Evolutionary conservation across 1,140 invertebrate genomes (phyloP).

Genomic region (Drosophila burlai): DNA sequence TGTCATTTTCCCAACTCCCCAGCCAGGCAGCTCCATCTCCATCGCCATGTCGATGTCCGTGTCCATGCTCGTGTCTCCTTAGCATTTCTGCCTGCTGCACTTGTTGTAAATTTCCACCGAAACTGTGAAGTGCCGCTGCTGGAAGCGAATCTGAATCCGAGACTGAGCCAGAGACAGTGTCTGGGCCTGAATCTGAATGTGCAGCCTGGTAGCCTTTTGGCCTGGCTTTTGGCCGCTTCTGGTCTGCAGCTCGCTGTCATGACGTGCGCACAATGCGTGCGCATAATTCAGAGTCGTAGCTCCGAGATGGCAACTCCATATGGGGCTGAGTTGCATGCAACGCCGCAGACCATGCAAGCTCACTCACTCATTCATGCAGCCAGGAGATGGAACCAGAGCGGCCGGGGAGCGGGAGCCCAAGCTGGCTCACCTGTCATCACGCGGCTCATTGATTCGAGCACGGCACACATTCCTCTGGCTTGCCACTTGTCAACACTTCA

Average conservation of each 20-base stretch:
- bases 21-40: conserved; percentile 18
- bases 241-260: conserved; percentile 53
- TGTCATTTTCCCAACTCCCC: conserved; percentile 27
- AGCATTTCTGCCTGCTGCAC: conserved; percentile 70
- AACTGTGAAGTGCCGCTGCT: conserved; percentile 65
- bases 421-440: conserved; percentile 55
- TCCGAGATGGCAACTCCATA: conserved; percentile 25
- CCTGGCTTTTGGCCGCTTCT: conserved; percentile 30
- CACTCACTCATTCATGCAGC: conserved; percentile 78
- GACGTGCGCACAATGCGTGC: conserved; percentile 83
- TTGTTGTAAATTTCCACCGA: conserved; percentile 81
- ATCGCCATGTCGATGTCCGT: conserved; percentile 38
- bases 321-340: conserved; percentile 69
- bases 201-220: conserved; percentile 39
- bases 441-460: conserved; percentile 75
- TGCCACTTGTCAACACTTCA: conserved; percentile 82
- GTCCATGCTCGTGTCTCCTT: conserved; percentile 65
- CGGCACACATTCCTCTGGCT: conserved; percentile 78
- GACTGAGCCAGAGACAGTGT: background rate
- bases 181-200: conserved; percentile 34
- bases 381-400: background rate
- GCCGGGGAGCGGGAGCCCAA: no score
- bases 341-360: conserved; percentile 44
- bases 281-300: conserved; percentile 72
- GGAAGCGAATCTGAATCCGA: conserved; percentile 42